Evolutionary conservation across 2,113 vertebrate genomes (phyloP).

Genomic region (Microcebus ravelobensis): DNA sequence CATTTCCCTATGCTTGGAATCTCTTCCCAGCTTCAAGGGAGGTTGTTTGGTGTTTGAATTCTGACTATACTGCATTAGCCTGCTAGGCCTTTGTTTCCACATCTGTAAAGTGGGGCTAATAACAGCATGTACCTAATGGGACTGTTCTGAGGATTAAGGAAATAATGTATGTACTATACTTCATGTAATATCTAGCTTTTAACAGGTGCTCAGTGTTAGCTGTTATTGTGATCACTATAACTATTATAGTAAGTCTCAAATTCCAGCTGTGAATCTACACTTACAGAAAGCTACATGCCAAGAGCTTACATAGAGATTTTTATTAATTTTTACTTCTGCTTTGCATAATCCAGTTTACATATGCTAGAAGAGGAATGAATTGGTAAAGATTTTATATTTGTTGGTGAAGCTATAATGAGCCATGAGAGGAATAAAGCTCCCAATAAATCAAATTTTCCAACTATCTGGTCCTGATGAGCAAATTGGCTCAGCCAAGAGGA

Average conservation of each 20-base stretch:
- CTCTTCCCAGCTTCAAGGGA: not conserved
- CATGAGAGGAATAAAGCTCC: not conserved
- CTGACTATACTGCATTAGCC: not conserved
- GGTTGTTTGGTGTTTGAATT: not conserved
- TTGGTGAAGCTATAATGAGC: constrained; percentile 35
- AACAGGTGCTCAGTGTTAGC: not conserved
- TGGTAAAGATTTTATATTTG: not conserved
- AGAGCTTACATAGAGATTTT: not conserved
- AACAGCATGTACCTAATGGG: not conserved
- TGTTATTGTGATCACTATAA: not conserved
- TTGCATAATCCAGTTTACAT: not conserved
- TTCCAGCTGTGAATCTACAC: not conserved
- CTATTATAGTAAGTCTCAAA: not conserved
- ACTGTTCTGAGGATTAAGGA: not conserved
- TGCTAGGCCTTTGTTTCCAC: not conserved
- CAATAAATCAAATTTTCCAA: constrained; percentile 62
- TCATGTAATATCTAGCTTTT: not conserved
- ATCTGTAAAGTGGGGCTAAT: not conserved
- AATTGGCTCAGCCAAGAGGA: constrained; percentile 48
- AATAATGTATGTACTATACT: not conserved
- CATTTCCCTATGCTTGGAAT: not conserved
- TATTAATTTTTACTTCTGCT: not conserved
- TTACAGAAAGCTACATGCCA: not conserved
- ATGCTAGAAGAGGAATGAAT: constrained; percentile 30
- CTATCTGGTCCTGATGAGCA: constrained; percentile 65